Evolutionary conservation across 2,797 vertebrate genomes (phyloP).

Genomic region (Cossypha dichroa): DNA sequence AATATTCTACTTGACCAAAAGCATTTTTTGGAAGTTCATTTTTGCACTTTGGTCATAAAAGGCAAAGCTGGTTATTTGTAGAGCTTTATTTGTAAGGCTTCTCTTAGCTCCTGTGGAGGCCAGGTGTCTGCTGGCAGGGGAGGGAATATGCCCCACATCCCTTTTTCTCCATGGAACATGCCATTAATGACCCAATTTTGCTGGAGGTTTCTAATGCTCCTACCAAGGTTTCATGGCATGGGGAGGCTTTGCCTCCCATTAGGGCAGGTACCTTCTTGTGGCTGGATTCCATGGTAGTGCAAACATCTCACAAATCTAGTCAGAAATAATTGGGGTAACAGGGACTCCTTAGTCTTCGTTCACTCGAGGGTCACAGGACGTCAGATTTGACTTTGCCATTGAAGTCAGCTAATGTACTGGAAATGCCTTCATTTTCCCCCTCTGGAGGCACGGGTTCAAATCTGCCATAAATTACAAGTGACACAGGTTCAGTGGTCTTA

Average conservation of each 20-base stretch:
- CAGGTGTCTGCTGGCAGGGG: background rate
- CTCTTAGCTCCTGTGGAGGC: background rate
- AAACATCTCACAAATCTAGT: conserved; percentile 52
- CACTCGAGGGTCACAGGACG: background rate
- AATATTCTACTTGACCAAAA: background rate
- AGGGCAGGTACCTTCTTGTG: background rate
- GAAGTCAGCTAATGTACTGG: conserved; percentile 35
- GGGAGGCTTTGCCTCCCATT: background rate
- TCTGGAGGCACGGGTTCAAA: conserved; percentile 29
- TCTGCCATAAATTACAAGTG: conserved; percentile 17
- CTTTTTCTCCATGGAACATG: background rate
- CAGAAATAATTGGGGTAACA: conserved; percentile 41
- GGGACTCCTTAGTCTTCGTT: conserved; percentile 18
- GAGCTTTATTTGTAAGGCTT: background rate
- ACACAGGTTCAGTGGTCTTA: conserved; percentile 33
- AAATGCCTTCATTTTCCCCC: conserved; percentile 42
- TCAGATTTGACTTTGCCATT: conserved; percentile 14
- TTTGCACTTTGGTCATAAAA: background rate
- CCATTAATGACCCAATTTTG: background rate
- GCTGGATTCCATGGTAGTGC: background rate
- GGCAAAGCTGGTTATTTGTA: background rate
- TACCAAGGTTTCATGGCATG: background rate
- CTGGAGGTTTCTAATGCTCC: background rate
- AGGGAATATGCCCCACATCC: background rate
- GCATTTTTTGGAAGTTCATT: background rate